A percentile compares a stretch with the other conserved stretches of the same genome.
These are phyloP conservation scores for Symphodus melops DNA, from an alignment of 2,113 vertebrate genomes.

Conservation along the genomic window DNA sequence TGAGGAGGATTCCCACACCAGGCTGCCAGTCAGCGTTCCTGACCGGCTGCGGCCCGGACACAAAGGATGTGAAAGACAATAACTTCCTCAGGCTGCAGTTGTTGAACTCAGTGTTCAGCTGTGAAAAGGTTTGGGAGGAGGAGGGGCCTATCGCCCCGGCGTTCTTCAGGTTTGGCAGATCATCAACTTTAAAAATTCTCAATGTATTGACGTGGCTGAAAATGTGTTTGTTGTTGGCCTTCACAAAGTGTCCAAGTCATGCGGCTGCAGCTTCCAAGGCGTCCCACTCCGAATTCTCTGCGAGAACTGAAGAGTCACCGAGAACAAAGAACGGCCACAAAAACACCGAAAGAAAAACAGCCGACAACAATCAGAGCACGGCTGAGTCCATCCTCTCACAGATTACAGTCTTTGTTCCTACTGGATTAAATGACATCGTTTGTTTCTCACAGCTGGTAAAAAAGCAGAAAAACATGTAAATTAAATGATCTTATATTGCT, in stretches of 20 bases:
- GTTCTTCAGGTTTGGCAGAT: neutral
- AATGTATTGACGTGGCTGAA: constrained; percentile 45
- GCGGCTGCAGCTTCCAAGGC: constrained; percentile 38
- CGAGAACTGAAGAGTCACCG: constrained; percentile 51
- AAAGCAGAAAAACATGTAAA: no score
- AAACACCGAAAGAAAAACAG: constrained; percentile 32
- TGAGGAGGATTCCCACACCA: constrained; percentile 12
- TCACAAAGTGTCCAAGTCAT: constrained; percentile 28
- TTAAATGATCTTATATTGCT: no score
- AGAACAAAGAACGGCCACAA: constrained; percentile 53
- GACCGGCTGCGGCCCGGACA: constrained; percentile 7
- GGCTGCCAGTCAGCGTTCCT: constrained; percentile 37
- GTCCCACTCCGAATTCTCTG: constrained; percentile 71
- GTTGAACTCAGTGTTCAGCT: neutral
- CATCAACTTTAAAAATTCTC: constrained; percentile 2
- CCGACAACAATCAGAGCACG: neutral
- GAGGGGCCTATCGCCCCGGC: no score
- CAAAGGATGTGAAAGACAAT: constrained; percentile 1
- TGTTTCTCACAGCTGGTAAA: no score
- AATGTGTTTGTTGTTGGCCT: constrained; percentile 37
- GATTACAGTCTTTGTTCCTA: no score
- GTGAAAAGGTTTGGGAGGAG: no score
- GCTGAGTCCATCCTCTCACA: no score
- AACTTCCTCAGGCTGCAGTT: constrained; percentile 20
- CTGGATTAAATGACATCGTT: no score